A percentile compares a stretch with the other conserved stretches of the same genome.
Conservation (phyloP, 2,888 invertebrate species). For the Ormyrus thymus region DNA sequence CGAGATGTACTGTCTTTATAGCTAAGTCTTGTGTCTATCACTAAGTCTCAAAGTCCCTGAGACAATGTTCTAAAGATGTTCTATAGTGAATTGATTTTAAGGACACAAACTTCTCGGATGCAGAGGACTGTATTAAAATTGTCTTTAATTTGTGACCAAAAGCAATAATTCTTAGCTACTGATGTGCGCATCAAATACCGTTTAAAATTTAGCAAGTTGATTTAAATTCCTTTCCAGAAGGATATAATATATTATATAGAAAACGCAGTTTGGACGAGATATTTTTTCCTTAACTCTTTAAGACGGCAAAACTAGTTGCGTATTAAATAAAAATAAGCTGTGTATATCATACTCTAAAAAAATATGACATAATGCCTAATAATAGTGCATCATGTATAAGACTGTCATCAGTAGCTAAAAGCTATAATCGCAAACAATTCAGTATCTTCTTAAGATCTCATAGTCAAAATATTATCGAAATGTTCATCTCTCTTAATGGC, state of each 20-base stretch:
- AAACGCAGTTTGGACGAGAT: no score
- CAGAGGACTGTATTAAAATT: conserved; percentile 11
- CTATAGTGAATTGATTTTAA: background rate
- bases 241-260: no score
- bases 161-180: conserved; percentile 7
- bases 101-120: conserved; percentile 9
- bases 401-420: background rate
- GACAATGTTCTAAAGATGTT: background rate
- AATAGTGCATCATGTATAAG: background rate
- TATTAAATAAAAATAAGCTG: no score
- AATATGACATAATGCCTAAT: background rate
- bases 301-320: no score
- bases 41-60: conserved; percentile 3
- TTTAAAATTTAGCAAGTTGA: no score
- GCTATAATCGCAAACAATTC: background rate
- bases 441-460: background rate
- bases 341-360: background rate
- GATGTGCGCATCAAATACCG: background rate
- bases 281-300: no score
- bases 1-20: background rate
- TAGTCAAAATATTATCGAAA: conserved; percentile 4
- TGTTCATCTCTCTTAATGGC: conserved; percentile 4
- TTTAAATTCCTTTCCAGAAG: no score
- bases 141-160: conserved; percentile 14
- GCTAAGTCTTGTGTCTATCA: background rate